Base-by-base conservation (phyloP, 2,113 vertebrate species). In the Mustela lutreola region DNA sequence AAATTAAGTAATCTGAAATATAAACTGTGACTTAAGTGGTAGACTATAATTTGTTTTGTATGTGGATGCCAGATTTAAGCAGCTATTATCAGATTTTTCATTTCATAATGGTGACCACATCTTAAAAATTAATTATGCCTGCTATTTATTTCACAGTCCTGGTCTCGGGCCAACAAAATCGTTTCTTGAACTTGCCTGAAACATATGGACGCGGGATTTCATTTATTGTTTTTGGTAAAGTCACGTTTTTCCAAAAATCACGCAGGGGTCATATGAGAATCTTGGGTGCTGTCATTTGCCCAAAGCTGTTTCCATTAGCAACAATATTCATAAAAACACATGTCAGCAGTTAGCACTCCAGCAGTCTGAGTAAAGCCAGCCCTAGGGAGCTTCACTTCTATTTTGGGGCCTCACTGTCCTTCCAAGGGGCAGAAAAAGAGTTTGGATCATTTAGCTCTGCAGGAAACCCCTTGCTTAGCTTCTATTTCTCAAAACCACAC, bases 101-200 rank as follows among this genome's bases (percentile, higher is more conserved):
- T 96, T 97, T 98, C 96, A 95, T 91, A 97, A 92, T 94, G 91
- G 73, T 94, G 93, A 96, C 97, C 89, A 71, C 96, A 97, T 97
- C 95, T 97, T 98, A 94, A 97, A 97, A 96, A 87, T 96, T 97
- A 97, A 98, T 97, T 96, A 95, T 9, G 94, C 83, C 95, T 97
- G 96, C 89, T 95, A 80, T 97, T 93, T 96, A 91, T 97, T 98
- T 97, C 88, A 89, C 28, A 96, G 76, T 70, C 73, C 85, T 97
- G 97, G 95, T 94, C 91, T 94, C n/a, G 26, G 95, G 97, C 98
- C 98, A 98, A 94, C 48, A 82, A 60, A 93, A 95, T 21, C 75
- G 80, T 94, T 92, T 91, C 93, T 97, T 86, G 92, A 97, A 94
- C 93, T 96, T 75, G 88, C 95, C 36, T 62, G 63, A 96, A 97